Evolutionary conservation across 2,888 invertebrate genomes (phyloP).

Genomic region (Alloscopus bannaensis): DNA sequence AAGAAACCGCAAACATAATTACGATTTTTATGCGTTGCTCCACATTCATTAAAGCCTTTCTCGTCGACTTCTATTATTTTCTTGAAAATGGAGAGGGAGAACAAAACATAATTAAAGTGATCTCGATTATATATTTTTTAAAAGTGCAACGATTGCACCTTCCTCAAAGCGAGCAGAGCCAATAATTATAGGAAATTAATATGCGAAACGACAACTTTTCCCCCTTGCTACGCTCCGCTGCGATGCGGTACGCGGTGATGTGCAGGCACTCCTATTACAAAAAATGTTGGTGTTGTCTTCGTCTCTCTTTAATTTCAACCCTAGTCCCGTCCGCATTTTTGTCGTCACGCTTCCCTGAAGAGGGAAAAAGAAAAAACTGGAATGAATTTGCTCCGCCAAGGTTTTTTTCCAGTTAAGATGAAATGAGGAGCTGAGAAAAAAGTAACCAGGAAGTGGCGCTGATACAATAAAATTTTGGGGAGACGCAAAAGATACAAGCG

Average conservation of each 20-base stretch:
- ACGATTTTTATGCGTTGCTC: conserved; percentile 32
- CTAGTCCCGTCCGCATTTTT: no score
- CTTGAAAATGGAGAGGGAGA: conserved; percentile 42
- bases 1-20: conserved; percentile 50
- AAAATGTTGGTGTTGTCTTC: conserved; percentile 45
- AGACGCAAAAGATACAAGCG: no score
- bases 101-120: conserved; percentile 72
- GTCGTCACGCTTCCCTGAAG: no score
- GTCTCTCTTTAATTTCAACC: conserved; percentile 19
- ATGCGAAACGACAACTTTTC: conserved; percentile 73
- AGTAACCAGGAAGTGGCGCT: no score
- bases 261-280: conserved; percentile 38
- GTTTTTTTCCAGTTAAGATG: no score
- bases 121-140: no score
- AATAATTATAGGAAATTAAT: conserved; percentile 75
- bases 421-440: no score
- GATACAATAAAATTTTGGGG: no score
- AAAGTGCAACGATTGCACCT: conserved; percentile 75
- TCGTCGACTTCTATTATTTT: conserved; percentile 31
- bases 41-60: conserved; percentile 39
- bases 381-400: no score
- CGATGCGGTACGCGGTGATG: no score
- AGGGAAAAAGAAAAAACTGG: no score
- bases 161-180: conserved; percentile 69
- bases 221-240: no score